Percentiles rank a stretch among this genome's conserved stretches.
These are phyloP conservation scores for Muschampia plurimacula DNA, from an alignment of 2,888 invertebrate species.

Conservation along the genomic window DNA sequence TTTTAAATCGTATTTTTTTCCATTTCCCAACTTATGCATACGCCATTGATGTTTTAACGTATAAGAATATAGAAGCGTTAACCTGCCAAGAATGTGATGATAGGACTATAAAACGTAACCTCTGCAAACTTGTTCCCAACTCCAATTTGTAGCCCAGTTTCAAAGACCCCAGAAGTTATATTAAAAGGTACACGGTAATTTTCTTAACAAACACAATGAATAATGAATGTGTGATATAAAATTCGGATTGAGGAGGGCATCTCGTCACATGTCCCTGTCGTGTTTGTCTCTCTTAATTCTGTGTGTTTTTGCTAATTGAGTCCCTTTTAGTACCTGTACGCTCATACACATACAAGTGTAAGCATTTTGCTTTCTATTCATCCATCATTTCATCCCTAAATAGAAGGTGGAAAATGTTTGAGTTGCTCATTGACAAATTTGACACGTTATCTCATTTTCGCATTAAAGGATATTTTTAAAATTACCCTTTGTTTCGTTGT, in stretches of 20 bases:
- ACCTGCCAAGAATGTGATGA: slow-evolving; percentile 52
- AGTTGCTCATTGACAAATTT: not conserved
- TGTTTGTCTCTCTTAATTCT: slow-evolving; percentile 83
- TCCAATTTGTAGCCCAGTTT: slow-evolving; percentile 70
- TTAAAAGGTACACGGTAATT: slow-evolving; percentile 85
- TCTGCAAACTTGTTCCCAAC: slow-evolving; percentile 72
- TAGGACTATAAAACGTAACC: slow-evolving; percentile 61
- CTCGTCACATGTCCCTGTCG: slow-evolving; percentile 73
- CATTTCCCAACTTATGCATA: not conserved
- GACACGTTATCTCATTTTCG: too few relatives aligned
- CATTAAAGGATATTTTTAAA: not conserved
- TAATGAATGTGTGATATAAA: slow-evolving; percentile 83
- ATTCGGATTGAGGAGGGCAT: slow-evolving; percentile 80
- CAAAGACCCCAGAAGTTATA: slow-evolving; percentile 75
- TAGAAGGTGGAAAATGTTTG: slow-evolving; percentile 57
- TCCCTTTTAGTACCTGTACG: slow-evolving; percentile 68
- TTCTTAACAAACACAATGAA: slow-evolving; percentile 83
- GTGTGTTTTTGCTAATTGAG: slow-evolving; percentile 85
- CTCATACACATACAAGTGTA: slow-evolving; percentile 50
- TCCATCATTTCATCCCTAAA: slow-evolving; percentile 67
- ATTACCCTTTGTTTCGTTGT: not conserved
- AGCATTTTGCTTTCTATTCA: slow-evolving; percentile 52
- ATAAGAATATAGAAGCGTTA: not conserved
- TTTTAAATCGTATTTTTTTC: not conserved
- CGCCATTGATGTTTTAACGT: too few relatives aligned